Evolutionary conservation across 30 jellyfish, hydroid and myxozoan genomes (phyloP).

Genomic region (Nemopilema nomurai): DNA sequence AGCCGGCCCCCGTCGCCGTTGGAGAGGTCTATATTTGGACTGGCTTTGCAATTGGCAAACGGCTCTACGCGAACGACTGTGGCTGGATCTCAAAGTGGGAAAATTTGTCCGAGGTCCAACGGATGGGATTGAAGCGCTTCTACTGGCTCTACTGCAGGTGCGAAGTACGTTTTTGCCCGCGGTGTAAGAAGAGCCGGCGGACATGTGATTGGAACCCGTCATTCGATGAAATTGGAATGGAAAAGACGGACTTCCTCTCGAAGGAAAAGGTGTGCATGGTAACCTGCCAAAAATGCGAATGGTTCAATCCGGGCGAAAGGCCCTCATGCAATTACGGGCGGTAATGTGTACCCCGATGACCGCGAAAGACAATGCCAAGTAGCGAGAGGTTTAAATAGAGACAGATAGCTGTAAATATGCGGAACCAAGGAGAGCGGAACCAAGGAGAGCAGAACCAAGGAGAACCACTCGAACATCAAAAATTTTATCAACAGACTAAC

Average conservation of each 20-base stretch:
- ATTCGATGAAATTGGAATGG: background rate
- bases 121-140: constrained; percentile 48
- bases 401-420: background rate
- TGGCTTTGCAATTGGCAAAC: constrained; percentile 43
- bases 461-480: no score
- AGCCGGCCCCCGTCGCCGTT: constrained; percentile 13
- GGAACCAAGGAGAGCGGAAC: background rate
- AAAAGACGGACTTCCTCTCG: constrained; percentile 52
- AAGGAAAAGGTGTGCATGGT: constrained; percentile 58
- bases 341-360: no score
- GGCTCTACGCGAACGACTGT: constrained; percentile 41
- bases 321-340: constrained; percentile 21
- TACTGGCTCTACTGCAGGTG: constrained; percentile 72
- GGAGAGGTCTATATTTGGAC: constrained; percentile 58
- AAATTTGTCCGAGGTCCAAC: constrained; percentile 21
- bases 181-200: constrained; percentile 6
- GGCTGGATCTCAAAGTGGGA: constrained; percentile 56
- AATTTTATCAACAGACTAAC: background rate
- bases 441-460: no score
- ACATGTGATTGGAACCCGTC: constrained; percentile 49
- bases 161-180: constrained; percentile 31
- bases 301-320: constrained; percentile 35
- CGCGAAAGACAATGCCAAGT: background rate
- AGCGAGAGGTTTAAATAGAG: background rate
- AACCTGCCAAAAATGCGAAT: constrained; percentile 40